phyloP scores from a whole-genome alignment of 2,888 invertebrate genomes.

The Pachydiplax longipennis region DNA sequence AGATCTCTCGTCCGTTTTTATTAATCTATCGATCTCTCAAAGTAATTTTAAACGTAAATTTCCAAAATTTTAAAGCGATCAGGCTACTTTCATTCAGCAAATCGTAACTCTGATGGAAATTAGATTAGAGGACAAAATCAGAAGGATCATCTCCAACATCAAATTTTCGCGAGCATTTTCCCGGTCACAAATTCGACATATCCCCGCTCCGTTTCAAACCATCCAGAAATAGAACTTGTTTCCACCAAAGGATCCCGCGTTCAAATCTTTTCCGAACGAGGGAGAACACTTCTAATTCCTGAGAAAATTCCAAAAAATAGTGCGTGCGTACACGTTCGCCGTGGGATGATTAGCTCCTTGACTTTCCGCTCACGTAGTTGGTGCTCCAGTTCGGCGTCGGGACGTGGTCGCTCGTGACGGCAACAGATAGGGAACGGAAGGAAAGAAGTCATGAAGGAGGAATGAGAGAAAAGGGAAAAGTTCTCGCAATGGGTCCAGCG shows the following conservation, averaged over 20 bases:
- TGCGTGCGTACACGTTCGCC: background rate
- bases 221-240: background rate
- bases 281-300: no score
- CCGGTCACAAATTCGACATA: no score
- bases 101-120: no score
- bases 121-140: no score
- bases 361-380: slow-evolving; percentile 31
- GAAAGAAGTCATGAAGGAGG: background rate
- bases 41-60: no score
- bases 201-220: background rate
- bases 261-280: background rate
- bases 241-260: background rate
- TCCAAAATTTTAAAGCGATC: no score
- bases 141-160: no score
- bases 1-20: no score
- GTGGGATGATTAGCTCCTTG: background rate
- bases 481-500: background rate
- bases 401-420: slow-evolving; percentile 23
- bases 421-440: background rate
- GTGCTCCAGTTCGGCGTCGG: slow-evolving; percentile 33
- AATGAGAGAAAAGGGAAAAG: background rate
- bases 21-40: no score
- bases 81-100: no score
- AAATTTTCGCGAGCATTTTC: no score
- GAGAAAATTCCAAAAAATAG: background rate